Base-by-base conservation (phyloP, 2,113 vertebrate genomes). In the Polypterus bichir region DNA sequence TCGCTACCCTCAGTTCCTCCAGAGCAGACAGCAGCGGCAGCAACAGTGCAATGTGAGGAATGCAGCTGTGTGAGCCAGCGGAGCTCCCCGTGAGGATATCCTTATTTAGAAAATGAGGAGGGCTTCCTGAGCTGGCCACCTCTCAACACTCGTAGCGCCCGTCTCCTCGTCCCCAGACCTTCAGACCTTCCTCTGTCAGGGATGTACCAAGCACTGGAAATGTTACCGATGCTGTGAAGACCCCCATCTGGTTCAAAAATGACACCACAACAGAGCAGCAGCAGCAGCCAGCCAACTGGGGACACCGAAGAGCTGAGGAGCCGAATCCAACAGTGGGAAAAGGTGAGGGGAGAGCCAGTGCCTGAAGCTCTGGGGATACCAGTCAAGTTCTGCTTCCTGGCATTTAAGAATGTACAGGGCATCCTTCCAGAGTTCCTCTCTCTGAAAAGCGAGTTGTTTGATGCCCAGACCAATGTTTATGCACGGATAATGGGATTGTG, bases 41-140 rank as follows among this genome's bases (percentile, higher is more conserved):
- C 27, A 27, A 27, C 27, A 27, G 27, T 27, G 27, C 27, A 27
- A 27, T 27, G 27, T 27, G 27, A 27, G 27, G 27, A 27, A 27
- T 27, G 27, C 27, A 27, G 27, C 27, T 27, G 27, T 27, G 27
- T 27, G 27, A 27, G 27, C 27, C 27, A 27, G 27, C 27, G 27
- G 27, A 27, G 27, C 27, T 27, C 64, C 45, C 11, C n/a, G 58
- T 45, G 64, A 61, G 61, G 63, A 72, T 73, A 64, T 66, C 71
- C 73, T 75, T 77, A 77, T 77, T 77, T 75, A 75, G 73, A 62
- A 71, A 70, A 55, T 57, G 52, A 74, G 75, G 66, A 70, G 71
- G 71, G 47, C 49, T 54, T 11, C 51, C 7, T 2, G 48, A 8
- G 53, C 53, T 48, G 51, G 58, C 60, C 59, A 69, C 47, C 62